Percentiles rank a stretch among this genome's conserved stretches.
These are phyloP conservation scores for Pogonophryne albipinna DNA, from an alignment of 2,797 vertebrate species.

Conservation along the genomic window DNA sequence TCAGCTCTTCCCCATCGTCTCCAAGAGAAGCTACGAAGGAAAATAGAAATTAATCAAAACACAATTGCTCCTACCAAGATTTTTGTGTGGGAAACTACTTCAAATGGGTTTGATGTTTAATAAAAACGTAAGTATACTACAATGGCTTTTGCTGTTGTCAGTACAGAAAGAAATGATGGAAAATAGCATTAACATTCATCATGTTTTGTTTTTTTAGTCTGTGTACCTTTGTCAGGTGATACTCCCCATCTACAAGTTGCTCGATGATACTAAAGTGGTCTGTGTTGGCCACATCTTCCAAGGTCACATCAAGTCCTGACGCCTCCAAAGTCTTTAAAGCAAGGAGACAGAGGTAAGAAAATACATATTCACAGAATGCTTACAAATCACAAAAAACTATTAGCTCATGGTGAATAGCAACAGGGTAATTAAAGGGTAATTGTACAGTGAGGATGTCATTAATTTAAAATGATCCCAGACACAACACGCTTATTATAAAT, in stretches of 20 bases:
- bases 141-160: background rate
- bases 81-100: background rate
- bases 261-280: constrained; percentile 87
- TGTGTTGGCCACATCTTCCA: constrained; percentile 82
- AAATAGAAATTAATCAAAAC: background rate
- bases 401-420: background rate
- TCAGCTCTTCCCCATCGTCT: constrained; percentile 84
- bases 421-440: background rate
- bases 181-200: background rate
- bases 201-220: background rate
- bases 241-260: constrained; percentile 80
- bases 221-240: constrained; percentile 83
- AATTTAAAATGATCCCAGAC: no score
- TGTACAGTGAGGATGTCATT: no score
- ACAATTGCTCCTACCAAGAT: background rate
- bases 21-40: constrained; percentile 80
- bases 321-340: constrained; percentile 72
- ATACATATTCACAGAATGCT: background rate
- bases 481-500: no score
- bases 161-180: background rate
- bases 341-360: background rate
- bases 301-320: constrained; percentile 77
- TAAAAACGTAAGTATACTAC: background rate
- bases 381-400: background rate
- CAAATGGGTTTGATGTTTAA: background rate